Evolutionary conservation across 2,113 vertebrate genomes (phyloP), one percentile per base, ranked within the genome.

Genomic region (Lasiurus cinereus): DNA sequence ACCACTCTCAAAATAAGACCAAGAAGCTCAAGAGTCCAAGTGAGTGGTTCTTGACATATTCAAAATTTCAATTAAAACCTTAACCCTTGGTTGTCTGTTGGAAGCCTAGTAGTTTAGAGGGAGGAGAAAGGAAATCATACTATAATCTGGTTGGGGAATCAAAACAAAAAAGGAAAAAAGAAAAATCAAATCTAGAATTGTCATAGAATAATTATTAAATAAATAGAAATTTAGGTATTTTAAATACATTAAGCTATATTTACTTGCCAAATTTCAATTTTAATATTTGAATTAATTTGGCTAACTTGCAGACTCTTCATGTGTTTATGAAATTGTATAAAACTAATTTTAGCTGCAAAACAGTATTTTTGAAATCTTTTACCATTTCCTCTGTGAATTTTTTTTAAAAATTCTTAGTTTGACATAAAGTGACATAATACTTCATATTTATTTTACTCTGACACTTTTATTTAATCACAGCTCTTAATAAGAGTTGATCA

Each of bases 51-150:
- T 92, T 92, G 66, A 93, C 64, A 96, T 46, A 89, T 90, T 90
- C 59, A 91, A 94, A 91, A 83, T 93, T 95, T 95, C 84, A 95
- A 21, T 86, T 85, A 74, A 92, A 69, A 93, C n/a, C 29, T 94
- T 97, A 96, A 95, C 83, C 31, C 74, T 94, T 94, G 48, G 12
- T 48, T 3, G 50, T 80, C 90, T 90, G 14, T 8, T 54, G 3
- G 13, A 91, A 91, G 5, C 82, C 54, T 83, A 83, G 7, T 4
- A 72, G 8, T 93, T 95, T 83, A 15, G 6, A 80, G n/a, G 54
- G 19, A 15, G 14, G 18, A 43, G 67, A 13, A 93, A 48, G 50
- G 14, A 77, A 48, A 52, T 83, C 13, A 64, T 54, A 27, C 1
- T 66, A 0, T 22, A 33, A 31, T 67, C 8, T 95, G 5, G 1